Percentiles rank a stretch among this genome's conserved stretches.
phyloP scores from a whole-genome alignment of 1,140 invertebrate species.

The Heliconius himera region DNA sequence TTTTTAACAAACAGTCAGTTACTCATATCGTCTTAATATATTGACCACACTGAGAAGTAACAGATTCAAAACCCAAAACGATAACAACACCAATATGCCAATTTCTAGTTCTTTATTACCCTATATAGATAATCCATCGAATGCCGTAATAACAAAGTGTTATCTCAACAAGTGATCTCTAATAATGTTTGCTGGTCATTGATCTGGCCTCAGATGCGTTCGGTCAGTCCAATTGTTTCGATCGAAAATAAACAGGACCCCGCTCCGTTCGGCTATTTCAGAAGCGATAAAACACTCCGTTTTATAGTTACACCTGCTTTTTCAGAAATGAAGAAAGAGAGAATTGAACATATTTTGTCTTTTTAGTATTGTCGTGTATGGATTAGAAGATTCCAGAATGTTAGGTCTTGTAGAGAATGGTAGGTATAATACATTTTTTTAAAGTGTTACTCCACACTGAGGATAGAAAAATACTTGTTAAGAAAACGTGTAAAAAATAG shows the following conservation, averaged over 20 bases:
- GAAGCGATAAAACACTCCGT: conserved; percentile 35
- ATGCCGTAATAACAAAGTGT: not conserved
- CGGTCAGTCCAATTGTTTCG: conserved; percentile 34
- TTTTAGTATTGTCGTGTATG: conserved; percentile 5
- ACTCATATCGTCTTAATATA: no score
- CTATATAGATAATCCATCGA: not conserved
- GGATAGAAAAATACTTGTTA: no score
- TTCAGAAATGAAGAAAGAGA: conserved; percentile 22
- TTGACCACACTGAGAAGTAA: no score
- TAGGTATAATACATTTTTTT: no score
- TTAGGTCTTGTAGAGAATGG: not conserved
- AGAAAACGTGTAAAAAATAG: no score
- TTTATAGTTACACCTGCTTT: conserved; percentile 37
- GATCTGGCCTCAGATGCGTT: conserved; percentile 28
- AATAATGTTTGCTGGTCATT: conserved; percentile 25
- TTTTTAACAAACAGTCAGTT: no score
- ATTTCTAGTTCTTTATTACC: not conserved
- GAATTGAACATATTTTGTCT: conserved; percentile 7
- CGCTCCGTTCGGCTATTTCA: conserved; percentile 28
- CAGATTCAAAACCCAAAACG: not conserved
- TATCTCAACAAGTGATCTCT: conserved; percentile 10
- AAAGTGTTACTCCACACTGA: no score
- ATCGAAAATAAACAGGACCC: conserved; percentile 33
- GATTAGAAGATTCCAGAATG: not conserved
- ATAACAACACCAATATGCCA: not conserved